These are phyloP conservation scores for Hapalemur alaotrensis DNA, from an alignment of 2,797 vertebrate genomes.

Conservation along the genomic window DNA sequence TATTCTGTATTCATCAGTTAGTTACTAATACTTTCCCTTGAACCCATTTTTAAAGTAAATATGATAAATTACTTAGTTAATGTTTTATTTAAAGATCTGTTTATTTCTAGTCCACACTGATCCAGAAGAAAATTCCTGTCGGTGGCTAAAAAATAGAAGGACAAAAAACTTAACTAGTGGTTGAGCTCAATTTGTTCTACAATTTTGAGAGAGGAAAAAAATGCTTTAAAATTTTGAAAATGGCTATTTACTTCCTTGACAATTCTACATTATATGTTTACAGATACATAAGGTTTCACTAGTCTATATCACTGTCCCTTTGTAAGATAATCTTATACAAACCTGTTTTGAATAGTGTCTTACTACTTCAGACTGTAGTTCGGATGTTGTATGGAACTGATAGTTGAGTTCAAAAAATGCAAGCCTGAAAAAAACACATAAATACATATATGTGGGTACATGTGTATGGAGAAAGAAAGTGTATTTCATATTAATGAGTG, in stretches of 20 bases:
- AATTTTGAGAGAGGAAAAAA: neutral
- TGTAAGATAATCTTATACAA: conserved; percentile 69
- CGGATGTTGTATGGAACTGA: conserved; percentile 93
- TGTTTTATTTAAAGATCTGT: conserved; percentile 12
- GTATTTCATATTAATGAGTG: neutral
- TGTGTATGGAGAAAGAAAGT: neutral
- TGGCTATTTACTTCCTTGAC: neutral
- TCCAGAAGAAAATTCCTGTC: neutral
- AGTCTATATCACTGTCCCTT: neutral
- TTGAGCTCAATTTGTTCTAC: neutral
- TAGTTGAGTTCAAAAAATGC: conserved; percentile 94
- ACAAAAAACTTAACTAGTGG: neutral
- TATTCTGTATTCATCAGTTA: neutral
- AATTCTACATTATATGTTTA: neutral
- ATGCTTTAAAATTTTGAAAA: conserved; percentile 23
- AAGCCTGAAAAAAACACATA: conserved; percentile 85
- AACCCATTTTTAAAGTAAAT: neutral
- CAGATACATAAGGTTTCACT: neutral
- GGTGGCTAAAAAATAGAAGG: neutral
- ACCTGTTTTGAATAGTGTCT: conserved; percentile 98
- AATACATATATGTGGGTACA: neutral
- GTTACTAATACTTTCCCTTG: neutral
- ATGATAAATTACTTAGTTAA: neutral
- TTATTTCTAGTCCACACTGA: neutral
- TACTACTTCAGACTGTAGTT: conserved; percentile 93